These are phyloP conservation scores for Ptychoptera contaminata DNA, from an alignment of 2,888 invertebrate species.

Conservation along the genomic window DNA sequence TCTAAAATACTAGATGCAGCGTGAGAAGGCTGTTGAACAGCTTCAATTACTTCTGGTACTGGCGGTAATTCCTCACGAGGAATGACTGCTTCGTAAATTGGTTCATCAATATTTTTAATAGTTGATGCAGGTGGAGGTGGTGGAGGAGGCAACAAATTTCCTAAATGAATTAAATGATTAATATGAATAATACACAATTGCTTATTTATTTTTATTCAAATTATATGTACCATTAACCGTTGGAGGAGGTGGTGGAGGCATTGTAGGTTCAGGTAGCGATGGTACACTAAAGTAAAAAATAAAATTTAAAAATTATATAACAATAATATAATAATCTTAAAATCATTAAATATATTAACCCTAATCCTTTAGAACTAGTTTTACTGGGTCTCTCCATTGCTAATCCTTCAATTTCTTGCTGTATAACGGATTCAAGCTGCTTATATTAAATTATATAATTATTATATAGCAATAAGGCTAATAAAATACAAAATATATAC, in stretches of 20 bases:
- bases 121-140: constrained; percentile 12
- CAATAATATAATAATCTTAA: neutral
- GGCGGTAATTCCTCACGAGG: constrained; percentile 42
- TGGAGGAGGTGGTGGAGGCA: constrained; percentile 54
- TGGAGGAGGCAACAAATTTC: constrained; percentile 12
- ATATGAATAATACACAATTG: constrained; percentile 8
- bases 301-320: constrained; percentile 15
- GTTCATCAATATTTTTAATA: constrained; percentile 37
- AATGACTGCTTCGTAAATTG: constrained; percentile 74
- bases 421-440: constrained; percentile 44
- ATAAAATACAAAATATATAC: constrained; percentile 22
- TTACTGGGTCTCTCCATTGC: constrained; percentile 26
- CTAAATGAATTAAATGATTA: no score
- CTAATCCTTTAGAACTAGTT: constrained; percentile 14
- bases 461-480: neutral
- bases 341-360: neutral
- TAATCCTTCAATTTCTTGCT: constrained; percentile 41
- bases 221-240: constrained; percentile 12
- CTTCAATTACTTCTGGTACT: constrained; percentile 25
- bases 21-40: constrained; percentile 8
- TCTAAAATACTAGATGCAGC: constrained; percentile 12
- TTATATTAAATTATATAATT: constrained; percentile 3
- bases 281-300: constrained; percentile 36
- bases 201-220: neutral
- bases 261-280: constrained; percentile 61